Evolutionary conservation across 2,797 vertebrate genomes (phyloP), one percentile per base, ranked within the genome.

Genomic region (Hybognathus amarus): DNA sequence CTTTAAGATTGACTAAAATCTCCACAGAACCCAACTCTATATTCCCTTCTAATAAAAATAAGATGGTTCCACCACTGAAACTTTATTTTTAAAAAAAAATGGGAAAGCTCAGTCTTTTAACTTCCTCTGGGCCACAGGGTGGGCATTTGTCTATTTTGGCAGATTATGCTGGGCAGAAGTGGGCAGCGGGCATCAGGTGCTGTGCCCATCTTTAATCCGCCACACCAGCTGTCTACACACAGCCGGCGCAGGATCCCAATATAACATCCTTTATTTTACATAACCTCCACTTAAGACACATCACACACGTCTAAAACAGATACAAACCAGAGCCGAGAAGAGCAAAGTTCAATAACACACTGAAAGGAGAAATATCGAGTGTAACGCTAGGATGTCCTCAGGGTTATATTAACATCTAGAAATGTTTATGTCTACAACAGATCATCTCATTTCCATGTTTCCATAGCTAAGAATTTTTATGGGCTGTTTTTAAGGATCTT

Each of bases 381-480:
- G 80, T 68, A 83, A 83, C 2, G 20, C 50, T 68, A 30, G n/a
- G 64, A 50, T 73, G 70, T 77, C 66, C 63, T 36, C 38, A 52
- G 63, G 45, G 38, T 69, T 79, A 66, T 71, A 85, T 77, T 79
- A 80, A 64, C 50, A 70, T 82, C 69, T 73, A 79, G 74, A 83
- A 85, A 75, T 76, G 80, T 87, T 85, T 85, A 83, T 54, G 38
- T 77, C 40, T 82, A 38, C 61, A 68, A 61, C 33, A 42, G 36
- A 56, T 45, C 79, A 82, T 78, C 52, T 74, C 73, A 79, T 84
- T 79, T 73, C 68, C 76, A 71, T 27, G 54, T 79, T 77, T 83
- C 45, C 50, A 67, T 45, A 70, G 86, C 5, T 0, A 83, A 71
- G 30, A 80, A 70, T 82, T 85, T 85, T 87, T 80, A 83, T 76